phyloP scores from a whole-genome alignment of 1,140 invertebrate genomes.

The Drosophila azteca region DNA sequence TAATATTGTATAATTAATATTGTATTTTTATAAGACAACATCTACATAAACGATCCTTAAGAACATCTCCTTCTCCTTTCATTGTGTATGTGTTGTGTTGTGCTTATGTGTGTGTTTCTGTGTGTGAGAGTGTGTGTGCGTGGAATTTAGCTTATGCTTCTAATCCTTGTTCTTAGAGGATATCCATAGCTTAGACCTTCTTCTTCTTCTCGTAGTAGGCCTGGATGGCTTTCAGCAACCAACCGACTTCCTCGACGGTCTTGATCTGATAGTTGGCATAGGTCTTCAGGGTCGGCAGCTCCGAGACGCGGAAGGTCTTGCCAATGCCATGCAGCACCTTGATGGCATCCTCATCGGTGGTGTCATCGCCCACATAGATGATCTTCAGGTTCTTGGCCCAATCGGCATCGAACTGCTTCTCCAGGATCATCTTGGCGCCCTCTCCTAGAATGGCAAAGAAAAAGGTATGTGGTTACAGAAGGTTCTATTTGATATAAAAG shows the following conservation, averaged over 20 bases:
- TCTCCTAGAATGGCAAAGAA: slow-evolving; percentile 85
- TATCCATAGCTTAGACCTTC: slow-evolving; percentile 58
- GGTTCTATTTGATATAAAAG: neutral
- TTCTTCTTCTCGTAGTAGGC: slow-evolving; percentile 81
- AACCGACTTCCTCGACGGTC: slow-evolving; percentile 93
- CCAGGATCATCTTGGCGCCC: slow-evolving; percentile 94
- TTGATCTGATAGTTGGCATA: slow-evolving; percentile 93
- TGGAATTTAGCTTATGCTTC: slow-evolving; percentile 79
- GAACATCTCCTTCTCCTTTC: neutral
- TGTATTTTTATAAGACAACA: slow-evolving; percentile 22
- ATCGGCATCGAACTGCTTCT: slow-evolving; percentile 94
- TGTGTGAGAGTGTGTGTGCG: slow-evolving; percentile 32
- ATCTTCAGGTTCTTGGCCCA: slow-evolving; percentile 95
- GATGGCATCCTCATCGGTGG: slow-evolving; percentile 96
- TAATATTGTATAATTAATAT: slow-evolving; percentile 17
- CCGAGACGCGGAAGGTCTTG: slow-evolving; percentile 94
- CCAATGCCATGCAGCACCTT: slow-evolving; percentile 94
- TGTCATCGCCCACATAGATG: slow-evolving; percentile 95
- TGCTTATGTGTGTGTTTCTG: slow-evolving; percentile 28
- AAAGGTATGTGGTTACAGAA: neutral
- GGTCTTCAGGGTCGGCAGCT: slow-evolving; percentile 92
- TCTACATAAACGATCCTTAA: too few relatives aligned
- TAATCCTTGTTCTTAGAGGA: slow-evolving; percentile 29
- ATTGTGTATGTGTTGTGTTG: slow-evolving; percentile 22
- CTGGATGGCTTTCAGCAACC: slow-evolving; percentile 94